Base-by-base conservation (phyloP, 2,797 vertebrate genomes). In the Myotis pilosus region DNA sequence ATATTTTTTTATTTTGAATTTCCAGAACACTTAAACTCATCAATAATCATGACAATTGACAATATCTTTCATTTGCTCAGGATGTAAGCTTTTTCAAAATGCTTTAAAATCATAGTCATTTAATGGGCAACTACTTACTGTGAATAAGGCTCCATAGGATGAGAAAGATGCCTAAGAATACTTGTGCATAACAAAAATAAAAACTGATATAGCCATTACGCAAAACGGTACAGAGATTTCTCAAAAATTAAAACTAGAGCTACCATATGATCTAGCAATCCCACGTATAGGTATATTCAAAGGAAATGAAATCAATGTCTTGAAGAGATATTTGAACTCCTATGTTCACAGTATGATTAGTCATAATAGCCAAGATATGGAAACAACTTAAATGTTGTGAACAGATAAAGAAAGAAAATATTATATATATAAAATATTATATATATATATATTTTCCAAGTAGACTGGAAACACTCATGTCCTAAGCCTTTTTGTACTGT, bases 401-500 rank as follows among this genome's bases (percentile, higher is more conserved):
- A 81, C 22, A 72, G 16, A 64, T 51, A 36, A 71, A n/a, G 23
- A 87, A 49, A 62, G 19, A 71, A 92, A 79, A 30, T 30, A 60
- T 28, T 12, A 60, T 11, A 79, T 62, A 62, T 62, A 38, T 36
- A 36, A 36, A 36, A 62, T 53, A 17, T 53, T n/a, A 55, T 20
- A 64, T 30, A 13, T n/a, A 16, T 64, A 64, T 64, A 2, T 62
- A n/a, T n/a, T 96, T 99, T 99, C 98, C 98, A 98, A 97, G 97
- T 98, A 98, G 99, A 99, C 99, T 99, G 99, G 99, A 99, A 99
- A 98, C 97, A 95, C 97, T 98, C 98, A 98, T 98, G 98, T 99
- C 98, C 98, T 99, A 98, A 99, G 98, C 98, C 98, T 95, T 97
- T 98, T 99, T 99, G 99, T 99, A 99, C 99, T 99, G 99, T 99